These are phyloP conservation scores for Acronicta alni DNA, from an alignment of 2,888 invertebrate genomes.

Conservation along the genomic window DNA sequence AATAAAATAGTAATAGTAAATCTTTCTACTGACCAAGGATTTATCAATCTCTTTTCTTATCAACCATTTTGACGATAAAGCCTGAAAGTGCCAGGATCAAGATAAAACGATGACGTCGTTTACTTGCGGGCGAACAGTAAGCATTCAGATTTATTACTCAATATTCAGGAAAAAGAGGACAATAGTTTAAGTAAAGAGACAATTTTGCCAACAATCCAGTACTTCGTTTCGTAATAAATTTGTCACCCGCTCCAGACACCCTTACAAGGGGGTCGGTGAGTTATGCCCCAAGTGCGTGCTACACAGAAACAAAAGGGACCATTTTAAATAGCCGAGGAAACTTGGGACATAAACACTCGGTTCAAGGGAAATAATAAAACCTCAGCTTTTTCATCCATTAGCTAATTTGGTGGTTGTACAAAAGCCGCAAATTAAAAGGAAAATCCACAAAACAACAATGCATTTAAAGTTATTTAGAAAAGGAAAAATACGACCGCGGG, in stretches of 20 bases:
- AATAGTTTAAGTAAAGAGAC: conserved; percentile 41
- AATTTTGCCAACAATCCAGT: conserved; percentile 39
- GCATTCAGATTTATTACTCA: conserved; percentile 34
- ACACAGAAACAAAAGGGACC: conserved; percentile 47
- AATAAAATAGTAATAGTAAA: not conserved
- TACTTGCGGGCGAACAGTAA: conserved; percentile 4
- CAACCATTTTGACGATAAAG: not conserved
- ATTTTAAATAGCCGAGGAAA: conserved; percentile 37
- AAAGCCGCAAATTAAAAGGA: conserved; percentile 16
- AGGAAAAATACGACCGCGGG: too few species aligned
- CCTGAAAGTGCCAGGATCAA: not conserved
- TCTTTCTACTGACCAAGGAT: not conserved
- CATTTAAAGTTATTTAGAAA: conserved; percentile 6
- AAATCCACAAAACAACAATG: conserved; percentile 1
- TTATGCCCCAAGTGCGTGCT: conserved; percentile 55
- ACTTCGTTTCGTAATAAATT: conserved; percentile 56
- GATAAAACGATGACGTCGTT: conserved; percentile 6
- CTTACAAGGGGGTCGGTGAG: conserved; percentile 51
- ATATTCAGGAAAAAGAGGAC: conserved; percentile 37
- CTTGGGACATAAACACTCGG: conserved; percentile 18
- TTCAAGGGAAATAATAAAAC: conserved; percentile 21
- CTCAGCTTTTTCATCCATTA: conserved; percentile 8
- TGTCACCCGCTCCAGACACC: conserved; percentile 54
- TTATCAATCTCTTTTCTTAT: not conserved
- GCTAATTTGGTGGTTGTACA: conserved; percentile 5